phyloP scores from a whole-genome alignment of 2,888 invertebrate genomes.

The Baccha elongata region DNA sequence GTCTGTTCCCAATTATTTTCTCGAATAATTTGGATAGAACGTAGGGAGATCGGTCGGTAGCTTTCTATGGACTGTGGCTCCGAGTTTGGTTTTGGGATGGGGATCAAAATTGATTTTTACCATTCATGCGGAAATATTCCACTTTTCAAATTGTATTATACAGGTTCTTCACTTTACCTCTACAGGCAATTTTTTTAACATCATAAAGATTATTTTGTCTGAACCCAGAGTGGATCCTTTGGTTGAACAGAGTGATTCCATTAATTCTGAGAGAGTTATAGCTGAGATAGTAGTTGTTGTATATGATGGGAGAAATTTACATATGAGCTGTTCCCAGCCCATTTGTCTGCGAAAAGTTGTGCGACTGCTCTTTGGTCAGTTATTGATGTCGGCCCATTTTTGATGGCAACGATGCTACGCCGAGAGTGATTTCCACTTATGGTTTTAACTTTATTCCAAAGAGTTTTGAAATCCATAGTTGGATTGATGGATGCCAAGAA shows the following conservation, averaged over 20 bases:
- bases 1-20: slow-evolving; percentile 7
- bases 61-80: not conserved
- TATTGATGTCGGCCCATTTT: not conserved
- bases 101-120: slow-evolving; percentile 19
- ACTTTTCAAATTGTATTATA: slow-evolving; percentile 1
- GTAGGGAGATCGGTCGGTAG: not conserved
- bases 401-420: not conserved
- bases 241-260: not conserved
- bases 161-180: not conserved
- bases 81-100: not conserved
- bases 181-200: slow-evolving; percentile 11
- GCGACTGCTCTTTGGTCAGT: not conserved
- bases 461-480: not conserved
- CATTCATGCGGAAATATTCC: slow-evolving; percentile 16
- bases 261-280: not conserved
- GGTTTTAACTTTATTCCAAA: not conserved
- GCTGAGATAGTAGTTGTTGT: not conserved
- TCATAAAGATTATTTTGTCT: slow-evolving; percentile 19
- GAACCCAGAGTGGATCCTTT: slow-evolving; percentile 10
- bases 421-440: not conserved
- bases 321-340: slow-evolving; percentile 11
- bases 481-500: not conserved
- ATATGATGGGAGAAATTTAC: not conserved
- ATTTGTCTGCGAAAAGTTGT: not conserved
- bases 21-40: slow-evolving; percentile 8